Conservation (phyloP, 2,113 vertebrate species). For the Muntiacus muntjak region DNA sequence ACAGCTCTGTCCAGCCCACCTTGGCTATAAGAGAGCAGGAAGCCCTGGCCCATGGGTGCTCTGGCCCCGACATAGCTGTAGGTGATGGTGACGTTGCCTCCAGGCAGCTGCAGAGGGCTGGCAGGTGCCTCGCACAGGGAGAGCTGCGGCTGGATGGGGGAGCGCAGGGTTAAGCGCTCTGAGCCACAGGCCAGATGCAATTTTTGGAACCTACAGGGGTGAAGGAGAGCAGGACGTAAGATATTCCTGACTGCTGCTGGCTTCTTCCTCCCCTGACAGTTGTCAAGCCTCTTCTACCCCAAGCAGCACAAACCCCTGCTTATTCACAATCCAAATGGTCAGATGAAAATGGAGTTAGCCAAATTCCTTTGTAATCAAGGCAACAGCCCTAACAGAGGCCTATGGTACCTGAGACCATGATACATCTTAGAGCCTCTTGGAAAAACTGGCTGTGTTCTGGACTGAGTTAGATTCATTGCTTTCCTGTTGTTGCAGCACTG, state of each 20-base stretch:
- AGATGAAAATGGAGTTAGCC: background rate
- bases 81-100: conserved; percentile 70
- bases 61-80: conserved; percentile 68
- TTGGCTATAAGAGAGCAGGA: conserved; percentile 70
- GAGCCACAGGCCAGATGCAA: conserved; percentile 69
- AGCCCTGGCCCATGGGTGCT: conserved; percentile 66
- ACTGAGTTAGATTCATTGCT: background rate
- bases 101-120: conserved; percentile 62
- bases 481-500: background rate
- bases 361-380: background rate
- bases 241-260: background rate
- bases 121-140: conserved; percentile 63
- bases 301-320: conserved; percentile 9
- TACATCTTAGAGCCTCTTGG: background rate
- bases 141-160: conserved; percentile 56
- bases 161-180: conserved; percentile 58
- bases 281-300: background rate
- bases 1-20: background rate
- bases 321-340: background rate
- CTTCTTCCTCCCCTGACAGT: background rate
- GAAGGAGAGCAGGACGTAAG: background rate
- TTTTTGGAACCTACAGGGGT: conserved; percentile 64
- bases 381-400: background rate
- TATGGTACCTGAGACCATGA: background rate
- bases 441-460: background rate